These are phyloP conservation scores for Balanococcus diminutus DNA, from an alignment of 2,888 invertebrate species.

Conservation along the genomic window DNA sequence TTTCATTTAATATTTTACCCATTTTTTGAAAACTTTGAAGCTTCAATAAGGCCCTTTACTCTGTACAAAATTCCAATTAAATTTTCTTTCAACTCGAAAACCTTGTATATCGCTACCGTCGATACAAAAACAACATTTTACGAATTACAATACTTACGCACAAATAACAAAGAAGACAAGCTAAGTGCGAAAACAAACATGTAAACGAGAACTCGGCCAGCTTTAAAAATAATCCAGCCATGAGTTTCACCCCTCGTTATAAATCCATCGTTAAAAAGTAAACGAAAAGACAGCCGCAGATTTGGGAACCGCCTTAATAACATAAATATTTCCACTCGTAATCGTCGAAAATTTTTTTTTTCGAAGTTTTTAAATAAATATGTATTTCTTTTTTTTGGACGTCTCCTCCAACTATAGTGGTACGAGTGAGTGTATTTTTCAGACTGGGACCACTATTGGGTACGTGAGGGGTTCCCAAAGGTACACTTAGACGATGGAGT, in stretches of 20 bases:
- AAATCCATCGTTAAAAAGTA: conserved; percentile 24
- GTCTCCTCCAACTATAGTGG: background rate
- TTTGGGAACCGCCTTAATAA: conserved; percentile 19
- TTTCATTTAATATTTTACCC: background rate
- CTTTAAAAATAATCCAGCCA: conserved; percentile 32
- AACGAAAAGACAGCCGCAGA: conserved; percentile 26
- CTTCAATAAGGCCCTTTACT: too few relatives aligned
- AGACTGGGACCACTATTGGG: background rate
- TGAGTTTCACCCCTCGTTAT: background rate
- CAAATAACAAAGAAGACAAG: background rate
- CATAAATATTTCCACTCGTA: conserved; percentile 20
- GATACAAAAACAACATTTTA: background rate
- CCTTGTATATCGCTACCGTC: background rate
- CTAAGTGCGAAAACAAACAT: background rate
- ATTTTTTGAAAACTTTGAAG: too few relatives aligned
- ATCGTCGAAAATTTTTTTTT: background rate
- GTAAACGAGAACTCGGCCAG: too few relatives aligned
- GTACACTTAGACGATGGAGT: background rate
- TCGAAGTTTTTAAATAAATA: background rate
- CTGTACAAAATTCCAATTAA: background rate
- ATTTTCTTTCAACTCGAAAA: background rate
- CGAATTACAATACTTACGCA: background rate
- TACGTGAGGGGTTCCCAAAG: background rate
- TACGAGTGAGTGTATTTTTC: background rate
- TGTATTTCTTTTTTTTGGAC: background rate